Evolutionary conservation across 2,113 vertebrate genomes (phyloP).

Genomic region (Leptodactylus fuscus): DNA sequence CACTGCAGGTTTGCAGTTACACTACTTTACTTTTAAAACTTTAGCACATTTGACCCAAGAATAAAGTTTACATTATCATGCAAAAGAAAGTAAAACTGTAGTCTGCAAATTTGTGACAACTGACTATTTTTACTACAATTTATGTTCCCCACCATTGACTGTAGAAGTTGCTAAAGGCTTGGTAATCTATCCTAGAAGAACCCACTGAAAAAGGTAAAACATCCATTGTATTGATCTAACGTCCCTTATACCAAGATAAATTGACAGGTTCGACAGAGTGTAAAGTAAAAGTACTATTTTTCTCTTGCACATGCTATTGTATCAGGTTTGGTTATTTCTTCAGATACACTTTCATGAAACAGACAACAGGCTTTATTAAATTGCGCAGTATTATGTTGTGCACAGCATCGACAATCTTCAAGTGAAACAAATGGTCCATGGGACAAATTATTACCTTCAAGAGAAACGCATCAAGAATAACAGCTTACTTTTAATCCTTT

Average conservation of each 20-base stretch:
- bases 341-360: not conserved
- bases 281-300: not conserved
- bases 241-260: not conserved
- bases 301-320: not conserved
- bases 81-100: too few relatives aligned
- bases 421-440: constrained; percentile 53
- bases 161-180: not conserved
- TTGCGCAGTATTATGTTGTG: constrained; percentile 17
- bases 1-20: too few relatives aligned
- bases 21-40: too few relatives aligned
- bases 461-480: constrained; percentile 37
- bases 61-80: too few relatives aligned
- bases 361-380: constrained; percentile 25
- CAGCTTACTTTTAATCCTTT: constrained; percentile 57
- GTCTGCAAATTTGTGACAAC: too few relatives aligned
- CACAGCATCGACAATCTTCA: constrained; percentile 38
- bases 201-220: not conserved
- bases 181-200: not conserved
- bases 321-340: not conserved
- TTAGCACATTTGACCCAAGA: too few relatives aligned
- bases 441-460: constrained; percentile 52
- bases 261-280: not conserved
- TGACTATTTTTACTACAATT: not conserved
- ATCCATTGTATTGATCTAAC: not conserved
- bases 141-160: not conserved